Evolutionary conservation across 2,113 vertebrate genomes (phyloP).

Genomic region (Emydura subglobosa): DNA sequence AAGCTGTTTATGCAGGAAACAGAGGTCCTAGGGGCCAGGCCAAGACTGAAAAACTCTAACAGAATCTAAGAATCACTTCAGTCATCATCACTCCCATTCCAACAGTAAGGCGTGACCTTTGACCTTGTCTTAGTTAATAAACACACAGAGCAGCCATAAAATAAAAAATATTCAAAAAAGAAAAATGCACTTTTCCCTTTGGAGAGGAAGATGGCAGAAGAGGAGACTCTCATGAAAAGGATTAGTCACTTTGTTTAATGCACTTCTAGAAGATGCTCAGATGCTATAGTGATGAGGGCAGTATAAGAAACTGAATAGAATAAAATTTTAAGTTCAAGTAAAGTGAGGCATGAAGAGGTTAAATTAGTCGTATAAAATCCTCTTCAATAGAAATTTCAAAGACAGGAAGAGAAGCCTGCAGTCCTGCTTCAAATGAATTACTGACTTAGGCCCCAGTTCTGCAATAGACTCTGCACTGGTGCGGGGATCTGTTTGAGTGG

Average conservation of each 20-base stretch:
- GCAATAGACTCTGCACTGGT: neutral
- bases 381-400: neutral
- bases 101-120: neutral
- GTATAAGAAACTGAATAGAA: neutral
- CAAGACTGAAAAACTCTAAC: neutral
- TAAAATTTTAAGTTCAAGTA: neutral
- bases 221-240: neutral
- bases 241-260: neutral
- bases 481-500: neutral
- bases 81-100: neutral
- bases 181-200: neutral
- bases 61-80: neutral
- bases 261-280: neutral
- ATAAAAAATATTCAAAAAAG: neutral
- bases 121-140: neutral
- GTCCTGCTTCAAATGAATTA: neutral
- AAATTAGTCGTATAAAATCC: neutral
- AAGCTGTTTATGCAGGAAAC: neutral
- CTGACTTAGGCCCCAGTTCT: neutral
- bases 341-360: neutral
- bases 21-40: neutral
- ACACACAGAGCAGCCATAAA: neutral
- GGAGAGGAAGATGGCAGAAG: neutral
- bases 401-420: neutral
- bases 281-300: neutral